Evolutionary conservation across 1,140 invertebrate species (phyloP).

Genomic region (Tigriopus japonicus): DNA sequence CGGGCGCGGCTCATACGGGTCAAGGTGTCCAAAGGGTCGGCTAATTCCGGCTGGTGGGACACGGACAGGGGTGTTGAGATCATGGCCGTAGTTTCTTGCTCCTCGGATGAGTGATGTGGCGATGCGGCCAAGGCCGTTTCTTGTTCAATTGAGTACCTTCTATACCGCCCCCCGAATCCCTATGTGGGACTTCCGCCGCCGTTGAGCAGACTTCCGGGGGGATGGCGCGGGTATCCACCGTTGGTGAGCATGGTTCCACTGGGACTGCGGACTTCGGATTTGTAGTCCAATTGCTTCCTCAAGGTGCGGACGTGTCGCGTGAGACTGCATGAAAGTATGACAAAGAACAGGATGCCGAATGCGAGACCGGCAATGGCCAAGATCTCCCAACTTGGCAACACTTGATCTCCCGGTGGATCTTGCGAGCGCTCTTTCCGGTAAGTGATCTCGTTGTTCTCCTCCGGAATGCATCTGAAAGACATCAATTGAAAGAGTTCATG

Average conservation of each 20-base stretch:
- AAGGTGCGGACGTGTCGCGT: neutral
- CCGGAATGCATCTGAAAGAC: slow-evolving; percentile 3
- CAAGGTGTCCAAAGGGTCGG: neutral
- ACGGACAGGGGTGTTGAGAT: neutral
- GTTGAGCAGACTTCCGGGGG: neutral
- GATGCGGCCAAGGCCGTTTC: neutral
- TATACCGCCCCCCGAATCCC: slow-evolving; percentile 8
- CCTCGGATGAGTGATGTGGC: too few species aligned
- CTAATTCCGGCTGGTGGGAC: neutral
- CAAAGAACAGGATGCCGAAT: neutral
- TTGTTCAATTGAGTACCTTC: slow-evolving; percentile 8
- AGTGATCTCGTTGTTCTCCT: neutral
- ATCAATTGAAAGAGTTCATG: neutral
- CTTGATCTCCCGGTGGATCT: neutral
- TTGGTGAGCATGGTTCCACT: neutral
- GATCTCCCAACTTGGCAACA: neutral
- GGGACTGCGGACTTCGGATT: neutral
- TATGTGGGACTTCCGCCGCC: neutral
- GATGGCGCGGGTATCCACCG: neutral
- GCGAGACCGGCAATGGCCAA: slow-evolving; percentile 1
- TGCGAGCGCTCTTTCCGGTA: neutral
- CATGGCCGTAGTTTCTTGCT: neutral
- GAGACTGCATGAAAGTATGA: neutral
- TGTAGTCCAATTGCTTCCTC: neutral
- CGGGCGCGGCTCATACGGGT: neutral